Percentiles rank a stretch among this genome's conserved stretches.
These are phyloP conservation scores for Bucco capensis DNA, from an alignment of 2,113 vertebrate species.

Conservation along the genomic window DNA sequence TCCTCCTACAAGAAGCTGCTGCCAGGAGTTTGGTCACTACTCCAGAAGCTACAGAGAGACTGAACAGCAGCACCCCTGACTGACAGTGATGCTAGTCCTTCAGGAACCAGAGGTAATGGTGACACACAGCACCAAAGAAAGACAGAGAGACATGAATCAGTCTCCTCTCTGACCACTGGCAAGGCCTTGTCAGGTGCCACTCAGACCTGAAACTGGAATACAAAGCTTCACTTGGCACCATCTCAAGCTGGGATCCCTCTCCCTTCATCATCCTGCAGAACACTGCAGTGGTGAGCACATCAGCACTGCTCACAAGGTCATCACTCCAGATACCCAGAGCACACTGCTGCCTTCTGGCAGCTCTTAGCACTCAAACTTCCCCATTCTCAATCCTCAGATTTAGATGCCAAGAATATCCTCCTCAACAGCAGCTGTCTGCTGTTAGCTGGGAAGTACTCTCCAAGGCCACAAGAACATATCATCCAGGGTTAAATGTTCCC, in stretches of 20 bases:
- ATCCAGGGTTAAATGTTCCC: no score
- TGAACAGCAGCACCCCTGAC: not conserved
- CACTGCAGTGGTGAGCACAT: not conserved
- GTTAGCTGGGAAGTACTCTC: not conserved
- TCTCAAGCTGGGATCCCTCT: rapidly evolving
- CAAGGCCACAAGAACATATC: not conserved
- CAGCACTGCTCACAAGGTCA: not conserved
- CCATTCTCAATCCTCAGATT: not conserved
- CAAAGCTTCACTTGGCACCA: not conserved
- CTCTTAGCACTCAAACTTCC: not conserved
- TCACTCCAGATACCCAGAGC: not conserved
- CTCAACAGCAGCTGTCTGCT: not conserved
- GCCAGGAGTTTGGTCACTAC: not conserved
- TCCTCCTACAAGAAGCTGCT: not conserved
- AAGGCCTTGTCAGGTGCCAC: not conserved
- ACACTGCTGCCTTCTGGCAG: not conserved
- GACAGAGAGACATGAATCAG: no score
- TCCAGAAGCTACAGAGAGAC: not conserved
- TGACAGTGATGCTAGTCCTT: no score
- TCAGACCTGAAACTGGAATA: not conserved
- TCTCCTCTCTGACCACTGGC: not conserved
- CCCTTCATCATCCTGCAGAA: not conserved
- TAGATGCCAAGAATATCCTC: not conserved
- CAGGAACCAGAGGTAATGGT: not conserved
- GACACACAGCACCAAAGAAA: not conserved